These are phyloP conservation scores for Lutjanus erythropterus DNA, from an alignment of 2,113 vertebrate species.

Conservation along the genomic window DNA sequence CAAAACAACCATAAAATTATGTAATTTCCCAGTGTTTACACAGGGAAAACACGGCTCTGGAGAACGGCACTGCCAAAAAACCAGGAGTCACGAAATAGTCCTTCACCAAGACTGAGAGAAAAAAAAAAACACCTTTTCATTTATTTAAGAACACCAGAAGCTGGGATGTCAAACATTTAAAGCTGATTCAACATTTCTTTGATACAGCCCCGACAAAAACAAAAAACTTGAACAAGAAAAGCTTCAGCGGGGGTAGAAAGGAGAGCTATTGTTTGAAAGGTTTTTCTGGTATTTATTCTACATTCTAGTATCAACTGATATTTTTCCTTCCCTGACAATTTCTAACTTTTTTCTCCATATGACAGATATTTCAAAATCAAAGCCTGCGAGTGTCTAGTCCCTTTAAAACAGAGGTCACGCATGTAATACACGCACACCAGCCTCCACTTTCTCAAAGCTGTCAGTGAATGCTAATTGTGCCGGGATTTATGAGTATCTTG, in stretches of 20 bases:
- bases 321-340: not conserved
- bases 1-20: constrained; percentile 5
- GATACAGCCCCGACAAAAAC: constrained; percentile 7
- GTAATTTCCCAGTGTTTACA: not conserved
- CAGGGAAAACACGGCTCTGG: not conserved
- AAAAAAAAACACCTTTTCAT: constrained; percentile 16
- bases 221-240: constrained; percentile 3
- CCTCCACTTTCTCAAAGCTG: constrained; percentile 19
- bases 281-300: not conserved
- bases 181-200: constrained; percentile 25
- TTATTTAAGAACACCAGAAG: constrained; percentile 23
- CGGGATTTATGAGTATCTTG: not conserved
- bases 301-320: not conserved
- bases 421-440: not conserved
- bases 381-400: not conserved
- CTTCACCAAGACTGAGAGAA: not conserved
- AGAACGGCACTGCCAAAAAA: not conserved
- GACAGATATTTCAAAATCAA: constrained; percentile 13
- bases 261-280: not conserved
- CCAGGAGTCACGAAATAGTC: constrained; percentile 1
- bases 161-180: constrained; percentile 24
- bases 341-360: not conserved
- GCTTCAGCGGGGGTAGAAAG: not conserved
- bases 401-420: constrained; percentile 24
- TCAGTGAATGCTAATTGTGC: constrained; percentile 37